Conservation (phyloP, 2,888 invertebrate genomes). For the Crematogaster levior region DNA sequence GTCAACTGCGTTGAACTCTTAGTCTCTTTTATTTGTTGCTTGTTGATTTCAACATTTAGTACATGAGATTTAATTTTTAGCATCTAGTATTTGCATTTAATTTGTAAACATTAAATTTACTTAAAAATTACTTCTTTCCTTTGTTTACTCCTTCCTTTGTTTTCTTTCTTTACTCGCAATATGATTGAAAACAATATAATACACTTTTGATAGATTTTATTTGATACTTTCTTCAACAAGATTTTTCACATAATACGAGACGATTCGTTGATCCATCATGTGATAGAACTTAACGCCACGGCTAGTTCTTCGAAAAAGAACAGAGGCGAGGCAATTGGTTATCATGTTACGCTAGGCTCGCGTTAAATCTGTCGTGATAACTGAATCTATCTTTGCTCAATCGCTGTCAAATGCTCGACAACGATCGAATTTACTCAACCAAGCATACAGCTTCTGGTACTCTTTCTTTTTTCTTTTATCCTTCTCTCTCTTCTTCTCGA, state of each 20-base stretch:
- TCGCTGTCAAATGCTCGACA: constrained; percentile 82
- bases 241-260: constrained; percentile 11
- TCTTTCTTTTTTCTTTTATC: constrained; percentile 45
- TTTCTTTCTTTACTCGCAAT: not conserved
- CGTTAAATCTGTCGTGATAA: constrained; percentile 82
- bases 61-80: not conserved
- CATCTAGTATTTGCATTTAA: too few species aligned
- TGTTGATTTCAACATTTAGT: not conserved
- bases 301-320: constrained; percentile 68
- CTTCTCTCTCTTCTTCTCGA: constrained; percentile 18
- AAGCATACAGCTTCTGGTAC: constrained; percentile 68
- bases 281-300: constrained; percentile 36
- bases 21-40: too few species aligned
- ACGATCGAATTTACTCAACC: constrained; percentile 82
- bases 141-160: too few species aligned
- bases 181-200: not conserved
- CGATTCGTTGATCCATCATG: constrained; percentile 1
- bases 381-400: constrained; percentile 81
- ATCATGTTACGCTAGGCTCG: constrained; percentile 82
- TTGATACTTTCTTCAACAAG: not conserved
- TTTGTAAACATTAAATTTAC: not conserved
- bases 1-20: too few species aligned
- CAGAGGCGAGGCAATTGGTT: constrained; percentile 74
- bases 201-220: not conserved
- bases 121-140: not conserved